Base-by-base conservation (phyloP, 1,140 invertebrate genomes). In the Galleria mellonella region DNA sequence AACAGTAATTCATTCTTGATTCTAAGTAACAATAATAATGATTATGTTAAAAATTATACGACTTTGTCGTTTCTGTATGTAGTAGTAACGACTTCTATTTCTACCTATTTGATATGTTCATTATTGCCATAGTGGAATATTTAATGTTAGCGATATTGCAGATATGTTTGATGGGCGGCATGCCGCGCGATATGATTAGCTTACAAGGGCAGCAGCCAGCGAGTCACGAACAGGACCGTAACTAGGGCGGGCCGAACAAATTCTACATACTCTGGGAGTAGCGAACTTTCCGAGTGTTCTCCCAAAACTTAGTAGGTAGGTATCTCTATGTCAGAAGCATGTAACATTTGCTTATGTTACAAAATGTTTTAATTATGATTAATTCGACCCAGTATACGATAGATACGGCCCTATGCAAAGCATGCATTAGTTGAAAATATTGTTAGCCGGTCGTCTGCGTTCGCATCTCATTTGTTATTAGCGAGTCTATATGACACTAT, bases 401-500 rank as follows among this genome's bases (percentile, higher is more conserved):
- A 35, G 36, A 38, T 44, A 40, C 47, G 42, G 30, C 13, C 48
- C 37, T 41, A 32, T 11, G 8, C 15, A 5, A 40, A 15, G 28
- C 72, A 77, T 79, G 75, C 75, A 71, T 43, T 51, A 44, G 41
- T 17, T 42, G 17, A 7, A 12, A 23, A 2, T 53, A 41, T 38
- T 36, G 36, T 38, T 33, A 40, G 46, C 48, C 48, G 45, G 38
- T 52, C 51, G 62, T 58, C 59, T 43, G 53, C 60, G 49, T 57
- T 55, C 55, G 47, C 50, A 46, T 51, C 38, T 33, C 36, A 32
- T 47, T 31, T 38, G 39, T 36, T 41, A 41, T 12, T 30, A 51
- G 44, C 38, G 46, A 62, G 77, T 83, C 78, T 79, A 77, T 82
- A 81, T 75, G 81, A 83, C 78, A 83, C 77, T 54, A 50, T 9